A percentile compares a stretch with the other conserved stretches of the same genome.
Evolutionary conservation across 2,888 invertebrate species (phyloP).

Genomic region (Caradrina kadenii): DNA sequence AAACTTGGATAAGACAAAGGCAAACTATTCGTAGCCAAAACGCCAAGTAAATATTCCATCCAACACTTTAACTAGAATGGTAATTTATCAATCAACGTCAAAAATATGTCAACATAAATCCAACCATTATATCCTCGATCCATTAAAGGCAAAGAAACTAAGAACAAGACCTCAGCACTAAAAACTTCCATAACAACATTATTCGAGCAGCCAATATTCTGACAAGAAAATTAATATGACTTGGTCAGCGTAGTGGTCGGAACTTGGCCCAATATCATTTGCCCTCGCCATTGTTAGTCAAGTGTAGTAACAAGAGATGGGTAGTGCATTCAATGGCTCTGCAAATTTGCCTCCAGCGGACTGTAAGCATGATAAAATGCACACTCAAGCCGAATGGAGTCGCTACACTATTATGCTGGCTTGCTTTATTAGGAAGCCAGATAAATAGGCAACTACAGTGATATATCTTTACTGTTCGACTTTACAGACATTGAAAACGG

Average conservation of each 20-base stretch:
- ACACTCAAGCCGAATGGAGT: constrained; percentile 62
- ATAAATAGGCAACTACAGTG: constrained; percentile 53
- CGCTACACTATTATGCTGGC: constrained; percentile 57
- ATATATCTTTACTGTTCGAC: constrained; percentile 47
- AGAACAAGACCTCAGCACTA: constrained; percentile 11
- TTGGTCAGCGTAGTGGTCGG: constrained; percentile 38
- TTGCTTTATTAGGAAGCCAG: constrained; percentile 58
- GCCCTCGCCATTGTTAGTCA: constrained; percentile 61
- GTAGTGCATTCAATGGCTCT: constrained; percentile 73
- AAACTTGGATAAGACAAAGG: not conserved
- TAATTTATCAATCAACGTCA: constrained; percentile 33
- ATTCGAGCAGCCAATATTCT: constrained; percentile 18
- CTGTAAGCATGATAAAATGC: constrained; percentile 70
- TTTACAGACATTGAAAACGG: constrained; percentile 25
- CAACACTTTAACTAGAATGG: not conserved
- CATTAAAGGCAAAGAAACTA: constrained; percentile 14
- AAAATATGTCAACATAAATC: constrained; percentile 21
- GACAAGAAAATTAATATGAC: constrained; percentile 42
- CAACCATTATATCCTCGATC: not conserved
- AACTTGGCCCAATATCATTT: constrained; percentile 52
- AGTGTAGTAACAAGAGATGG: constrained; percentile 62
- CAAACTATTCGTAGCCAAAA: not conserved
- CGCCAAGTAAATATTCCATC: not conserved
- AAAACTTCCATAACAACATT: constrained; percentile 23
- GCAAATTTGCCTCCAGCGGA: constrained; percentile 72